Conservation (phyloP, 2,113 vertebrate species). For the Melospiza melodia region DNA sequence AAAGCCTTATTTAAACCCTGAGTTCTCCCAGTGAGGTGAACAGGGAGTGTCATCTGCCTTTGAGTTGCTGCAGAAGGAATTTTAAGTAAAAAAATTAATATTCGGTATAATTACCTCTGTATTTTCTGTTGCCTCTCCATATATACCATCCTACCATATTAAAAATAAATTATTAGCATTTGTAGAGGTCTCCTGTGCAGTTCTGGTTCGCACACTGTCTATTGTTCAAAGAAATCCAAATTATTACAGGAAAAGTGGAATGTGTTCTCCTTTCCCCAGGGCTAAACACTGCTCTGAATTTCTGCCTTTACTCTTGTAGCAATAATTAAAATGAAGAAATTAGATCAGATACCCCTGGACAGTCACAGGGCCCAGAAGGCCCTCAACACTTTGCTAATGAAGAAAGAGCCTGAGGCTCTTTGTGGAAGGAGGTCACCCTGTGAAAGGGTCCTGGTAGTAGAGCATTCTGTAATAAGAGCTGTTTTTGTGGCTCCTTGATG, state of each 20-base stretch:
- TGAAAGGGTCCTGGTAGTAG: not conserved
- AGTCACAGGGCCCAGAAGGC: not conserved
- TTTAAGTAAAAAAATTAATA: not conserved
- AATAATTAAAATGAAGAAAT: conserved; percentile 18
- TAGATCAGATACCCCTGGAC: not conserved
- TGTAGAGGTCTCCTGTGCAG: not conserved
- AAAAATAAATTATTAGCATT: not conserved
- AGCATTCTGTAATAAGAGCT: not conserved
- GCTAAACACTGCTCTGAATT: not conserved
- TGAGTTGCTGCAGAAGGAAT: not conserved
- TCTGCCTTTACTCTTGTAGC: not conserved
- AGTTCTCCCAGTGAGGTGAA: not conserved
- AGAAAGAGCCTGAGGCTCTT: not conserved
- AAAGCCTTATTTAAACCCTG: conserved; percentile 51
- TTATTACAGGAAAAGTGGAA: not conserved
- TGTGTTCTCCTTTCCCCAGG: not conserved
- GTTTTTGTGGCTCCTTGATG: not conserved
- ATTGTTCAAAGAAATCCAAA: not conserved
- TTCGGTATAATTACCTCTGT: not conserved
- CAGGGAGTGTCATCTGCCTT: not conserved
- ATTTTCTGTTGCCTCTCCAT: not conserved
- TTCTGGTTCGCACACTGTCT: not conserved
- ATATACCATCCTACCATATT: not conserved
- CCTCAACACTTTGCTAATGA: not conserved
- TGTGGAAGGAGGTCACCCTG: not conserved